These are phyloP conservation scores for Heliconius ismenius DNA, from an alignment of 2,888 invertebrate genomes.

Conservation along the genomic window DNA sequence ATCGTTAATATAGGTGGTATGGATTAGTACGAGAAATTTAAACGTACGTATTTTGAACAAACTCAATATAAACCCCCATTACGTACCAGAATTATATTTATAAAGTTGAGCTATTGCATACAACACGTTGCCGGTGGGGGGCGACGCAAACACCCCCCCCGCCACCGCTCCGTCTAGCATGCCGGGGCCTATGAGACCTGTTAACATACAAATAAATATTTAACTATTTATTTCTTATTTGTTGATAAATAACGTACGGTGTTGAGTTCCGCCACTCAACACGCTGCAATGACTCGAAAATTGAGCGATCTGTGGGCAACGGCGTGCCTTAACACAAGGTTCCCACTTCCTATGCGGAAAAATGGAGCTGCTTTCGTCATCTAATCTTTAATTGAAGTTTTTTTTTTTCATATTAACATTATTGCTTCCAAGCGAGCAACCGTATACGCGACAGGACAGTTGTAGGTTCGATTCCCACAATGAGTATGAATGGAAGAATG, in stretches of 20 bases:
- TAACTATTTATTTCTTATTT: background rate
- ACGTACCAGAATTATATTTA: slow-evolving; percentile 81
- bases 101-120: slow-evolving; percentile 84
- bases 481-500: no score
- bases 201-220: background rate
- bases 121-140: slow-evolving; percentile 85
- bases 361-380: background rate
- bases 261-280: background rate
- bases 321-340: background rate
- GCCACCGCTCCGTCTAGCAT: slow-evolving; percentile 90
- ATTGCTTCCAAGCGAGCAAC: no score
- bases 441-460: no score
- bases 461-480: no score
- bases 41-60: no score
- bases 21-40: no score
- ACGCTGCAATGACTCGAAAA: no score
- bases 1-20: no score
- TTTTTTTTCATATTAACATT: no score
- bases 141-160: slow-evolving; percentile 89
- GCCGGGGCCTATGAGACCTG: slow-evolving; percentile 89
- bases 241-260: background rate
- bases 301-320: no score
- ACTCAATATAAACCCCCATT: background rate
- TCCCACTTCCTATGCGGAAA: background rate
- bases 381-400: no score